Evolutionary conservation across 2,797 vertebrate species (phyloP), one percentile per base, ranked within the genome.

Genomic region (Hylomyscus alleni): DNA sequence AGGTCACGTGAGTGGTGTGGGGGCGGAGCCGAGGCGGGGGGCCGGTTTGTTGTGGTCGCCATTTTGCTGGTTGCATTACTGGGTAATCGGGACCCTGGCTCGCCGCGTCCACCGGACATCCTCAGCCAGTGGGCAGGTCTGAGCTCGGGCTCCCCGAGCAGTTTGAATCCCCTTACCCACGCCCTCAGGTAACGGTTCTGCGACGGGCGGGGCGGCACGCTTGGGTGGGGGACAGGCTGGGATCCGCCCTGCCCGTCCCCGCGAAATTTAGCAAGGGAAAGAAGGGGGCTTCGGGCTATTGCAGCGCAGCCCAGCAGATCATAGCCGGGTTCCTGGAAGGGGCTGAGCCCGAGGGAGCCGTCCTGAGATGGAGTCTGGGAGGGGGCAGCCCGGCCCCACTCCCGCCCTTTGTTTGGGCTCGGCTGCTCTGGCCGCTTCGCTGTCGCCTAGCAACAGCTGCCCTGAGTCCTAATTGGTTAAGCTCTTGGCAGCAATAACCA

Each of bases 371-470:
- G 78, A 56, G 52, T 60, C 75, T 37, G 85, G 95, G 96, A 93
- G 95, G 95, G 97, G 97, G 95, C 88, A 81, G 62, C 56, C 22
- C 86, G 95, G 90, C 90, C 93, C 89, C 96, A 97, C 99, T 98
- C 98, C 98, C 98, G 98, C 98, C 97, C 97, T 98, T 98, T 99
- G 99, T 99, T 99, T 99, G 98, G 99, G 98, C 98, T 99, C 99
- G 98, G 99, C 99, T 99, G 99, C 99, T 99, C 99, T 98, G 96
- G 99, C 99, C 99, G 99, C 99, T 99, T 99, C 99, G 98, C 99
- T 99, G 99, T 99, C 99, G 99, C 99, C 99, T 99, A 99, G 99
- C 99, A 99, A 99, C 99, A 98, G 95, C 96, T 98, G 98, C 93
- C 87, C 97, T 98, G 99, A 98, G 98, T 98, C 99, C 98, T 98